A percentile compares a stretch with the other conserved stretches of the same genome.
These are phyloP conservation scores for Oryzias curvinotus DNA, from an alignment of 2,113 vertebrate genomes.

Conservation along the genomic window DNA sequence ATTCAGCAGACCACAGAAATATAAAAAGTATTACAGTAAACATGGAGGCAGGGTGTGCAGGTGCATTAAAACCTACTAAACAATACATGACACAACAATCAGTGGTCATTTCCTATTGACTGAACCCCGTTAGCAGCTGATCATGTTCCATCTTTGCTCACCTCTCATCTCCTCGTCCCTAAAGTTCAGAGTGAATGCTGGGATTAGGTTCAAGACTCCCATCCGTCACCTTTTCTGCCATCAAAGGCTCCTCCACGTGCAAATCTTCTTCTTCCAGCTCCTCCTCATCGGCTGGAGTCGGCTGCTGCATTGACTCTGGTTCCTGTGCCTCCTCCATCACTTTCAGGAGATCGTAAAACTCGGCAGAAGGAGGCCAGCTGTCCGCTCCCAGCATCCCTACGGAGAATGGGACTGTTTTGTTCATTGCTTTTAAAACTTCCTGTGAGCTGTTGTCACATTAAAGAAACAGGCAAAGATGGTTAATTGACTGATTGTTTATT, in stretches of 20 bases:
- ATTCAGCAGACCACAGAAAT: too few relatives aligned
- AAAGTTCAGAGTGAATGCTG: slow-evolving; percentile 70
- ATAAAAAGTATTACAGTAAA: too few relatives aligned
- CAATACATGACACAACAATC: too few relatives aligned
- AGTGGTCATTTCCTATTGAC: too few relatives aligned
- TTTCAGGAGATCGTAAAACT: slow-evolving; percentile 86
- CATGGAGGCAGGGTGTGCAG: too few relatives aligned
- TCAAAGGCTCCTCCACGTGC: slow-evolving; percentile 3
- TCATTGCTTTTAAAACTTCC: too few relatives aligned
- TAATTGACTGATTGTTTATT: too few relatives aligned
- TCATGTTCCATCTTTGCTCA: too few relatives aligned
- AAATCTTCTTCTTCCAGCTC: slow-evolving; percentile 21
- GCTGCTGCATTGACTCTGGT: slow-evolving; percentile 56
- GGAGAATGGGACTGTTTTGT: neutral
- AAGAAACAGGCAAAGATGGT: too few relatives aligned
- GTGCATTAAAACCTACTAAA: too few relatives aligned
- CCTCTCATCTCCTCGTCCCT: neutral
- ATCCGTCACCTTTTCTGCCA: neutral
- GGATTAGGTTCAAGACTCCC: neutral
- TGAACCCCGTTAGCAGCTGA: too few relatives aligned
- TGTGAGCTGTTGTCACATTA: too few relatives aligned
- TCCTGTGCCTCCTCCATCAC: slow-evolving; percentile 82
- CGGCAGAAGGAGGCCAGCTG: slow-evolving; percentile 82
- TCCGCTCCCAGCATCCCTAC: slow-evolving; percentile 81
- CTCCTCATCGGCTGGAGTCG: neutral